phyloP scores from a whole-genome alignment of 2,797 vertebrate genomes.

The Gymnothorax javanicus region DNA sequence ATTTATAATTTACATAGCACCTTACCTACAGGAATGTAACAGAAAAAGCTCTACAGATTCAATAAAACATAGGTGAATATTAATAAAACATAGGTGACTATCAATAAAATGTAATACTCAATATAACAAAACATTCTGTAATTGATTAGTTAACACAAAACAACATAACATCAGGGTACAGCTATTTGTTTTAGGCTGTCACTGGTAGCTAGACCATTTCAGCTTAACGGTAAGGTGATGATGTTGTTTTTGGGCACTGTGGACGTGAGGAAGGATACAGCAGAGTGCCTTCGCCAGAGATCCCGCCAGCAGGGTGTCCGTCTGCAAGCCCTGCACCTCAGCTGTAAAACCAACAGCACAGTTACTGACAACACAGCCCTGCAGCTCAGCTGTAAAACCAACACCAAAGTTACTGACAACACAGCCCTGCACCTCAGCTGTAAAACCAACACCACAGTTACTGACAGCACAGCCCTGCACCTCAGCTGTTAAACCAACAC shows the following conservation, averaged over 20 bases:
- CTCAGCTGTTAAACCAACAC: no score
- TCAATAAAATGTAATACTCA: background rate
- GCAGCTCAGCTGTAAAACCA: no score
- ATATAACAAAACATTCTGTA: background rate
- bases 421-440: no score
- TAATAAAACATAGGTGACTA: background rate
- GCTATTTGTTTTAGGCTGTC: background rate
- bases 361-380: background rate
- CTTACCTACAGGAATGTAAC: background rate
- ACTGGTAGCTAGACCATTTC: background rate
- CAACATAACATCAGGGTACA: background rate
- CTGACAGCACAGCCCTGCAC: background rate
- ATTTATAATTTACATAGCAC: background rate
- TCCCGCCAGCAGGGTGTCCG: constrained; percentile 89
- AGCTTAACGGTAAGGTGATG: background rate
- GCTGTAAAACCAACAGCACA: constrained; percentile 63
- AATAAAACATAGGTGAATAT: background rate
- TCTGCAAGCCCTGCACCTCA: constrained; percentile 85
- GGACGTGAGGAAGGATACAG: constrained; percentile 85
- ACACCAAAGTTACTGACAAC: background rate
- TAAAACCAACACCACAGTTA: background rate
- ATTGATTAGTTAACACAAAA: background rate
- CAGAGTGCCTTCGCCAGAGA: constrained; percentile 94
- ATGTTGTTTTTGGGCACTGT: background rate
- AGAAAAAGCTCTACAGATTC: background rate